Conservation (phyloP, 2,797 vertebrate genomes). For the Morus bassanus region DNA sequence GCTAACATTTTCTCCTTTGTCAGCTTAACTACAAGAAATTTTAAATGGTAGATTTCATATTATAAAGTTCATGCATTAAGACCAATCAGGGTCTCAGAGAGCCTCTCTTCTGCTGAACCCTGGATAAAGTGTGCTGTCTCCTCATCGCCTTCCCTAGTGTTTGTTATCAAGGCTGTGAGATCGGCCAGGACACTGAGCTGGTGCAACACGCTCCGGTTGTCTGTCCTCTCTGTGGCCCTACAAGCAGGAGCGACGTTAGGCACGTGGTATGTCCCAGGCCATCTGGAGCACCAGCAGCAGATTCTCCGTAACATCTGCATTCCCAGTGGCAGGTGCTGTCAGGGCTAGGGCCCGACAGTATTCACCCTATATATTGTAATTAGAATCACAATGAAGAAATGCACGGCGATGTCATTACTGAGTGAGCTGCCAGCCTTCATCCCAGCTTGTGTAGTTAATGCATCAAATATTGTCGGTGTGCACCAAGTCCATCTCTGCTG, state of each 20-base stretch:
- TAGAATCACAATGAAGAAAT: not conserved
- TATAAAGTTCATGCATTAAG: not conserved
- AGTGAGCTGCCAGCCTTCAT: not conserved
- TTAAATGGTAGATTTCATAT: accelerated
- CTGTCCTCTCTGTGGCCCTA: not conserved
- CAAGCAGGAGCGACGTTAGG: accelerated
- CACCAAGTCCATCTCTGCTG: accelerated
- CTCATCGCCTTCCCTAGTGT: not conserved
- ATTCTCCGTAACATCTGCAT: accelerated
- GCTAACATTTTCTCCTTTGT: not conserved
- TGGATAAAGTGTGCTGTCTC: accelerated
- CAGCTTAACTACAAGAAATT: not conserved
- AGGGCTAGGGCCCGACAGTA: not conserved
- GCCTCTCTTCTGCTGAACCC: not conserved
- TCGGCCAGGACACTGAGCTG: accelerated
- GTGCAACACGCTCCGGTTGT: accelerated
- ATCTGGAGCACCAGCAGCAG: not conserved
- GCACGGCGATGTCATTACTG: accelerated
- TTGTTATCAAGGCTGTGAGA: not conserved
- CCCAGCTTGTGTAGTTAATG: accelerated
- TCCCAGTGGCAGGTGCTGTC: not conserved
- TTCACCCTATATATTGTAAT: too few relatives aligned
- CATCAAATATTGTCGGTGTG: accelerated
- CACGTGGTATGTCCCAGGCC: accelerated
- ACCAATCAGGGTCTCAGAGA: accelerated